Base-by-base conservation (phyloP, 2,888 invertebrate species). In the Eubasilissa splendida region DNA sequence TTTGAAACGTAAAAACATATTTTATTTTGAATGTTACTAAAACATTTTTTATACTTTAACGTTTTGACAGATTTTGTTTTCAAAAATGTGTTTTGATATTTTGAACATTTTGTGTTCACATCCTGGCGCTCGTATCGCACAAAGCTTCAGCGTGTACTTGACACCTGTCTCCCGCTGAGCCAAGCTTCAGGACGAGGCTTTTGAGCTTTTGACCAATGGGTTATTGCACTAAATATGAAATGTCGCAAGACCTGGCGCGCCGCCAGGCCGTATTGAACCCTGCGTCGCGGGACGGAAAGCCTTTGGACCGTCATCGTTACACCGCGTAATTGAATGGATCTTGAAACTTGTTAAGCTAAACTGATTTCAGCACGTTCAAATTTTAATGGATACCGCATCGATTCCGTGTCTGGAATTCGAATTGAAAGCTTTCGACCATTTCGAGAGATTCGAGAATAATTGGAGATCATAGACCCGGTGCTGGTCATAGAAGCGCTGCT, bases 291-390 rank as follows among this genome's bases (percentile, higher is more conserved):
- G 33, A 31, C 42, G 12, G 31, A 31, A 11, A 31, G 33, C 63
- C 63, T 33, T 63, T 12, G 31, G 31, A 31, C 33, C 63, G 8
- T 4, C 33, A 31, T 12, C 9, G 50, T 68, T 42, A 42, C 50
- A 50, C 14, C 42, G n/a, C 66, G 66, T 83, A 81, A 83, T 83
- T 79, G 83, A 83, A 83, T 81, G 82, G 75, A 65, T 79, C 81
- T 73, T 50, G 60, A 66, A 81, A 79, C 79, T 81, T 74, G 81
- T 74, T 52, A 56, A 14, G 76, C 74, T 79, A 80, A 83, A 80
- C 82, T 82, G 82, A 80, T 82, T 82, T 82, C 71, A 54, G 77
- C 78, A 78, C 82, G 82, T 78, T 80, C 76, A 79, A 77, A 80
- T 78, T 83, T 82, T 83, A 83, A 83, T 82, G 83, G 82, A 78